Conservation (phyloP, 2,113 vertebrate species). For the Salvator merianae region DNA sequence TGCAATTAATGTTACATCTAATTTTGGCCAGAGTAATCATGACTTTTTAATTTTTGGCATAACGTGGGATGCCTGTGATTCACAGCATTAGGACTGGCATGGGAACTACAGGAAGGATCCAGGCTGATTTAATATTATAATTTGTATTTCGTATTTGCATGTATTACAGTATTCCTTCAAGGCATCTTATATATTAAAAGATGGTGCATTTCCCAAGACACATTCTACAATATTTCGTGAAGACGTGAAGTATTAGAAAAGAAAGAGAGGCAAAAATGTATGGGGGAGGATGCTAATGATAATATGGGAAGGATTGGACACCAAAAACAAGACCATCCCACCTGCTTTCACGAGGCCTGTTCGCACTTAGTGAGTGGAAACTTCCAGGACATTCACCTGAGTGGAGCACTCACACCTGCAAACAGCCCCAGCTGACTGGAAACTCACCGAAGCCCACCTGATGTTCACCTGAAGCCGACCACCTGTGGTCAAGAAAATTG, state of each 20-base stretch:
- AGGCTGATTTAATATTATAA: slow-evolving; percentile 13
- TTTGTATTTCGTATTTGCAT: not conserved
- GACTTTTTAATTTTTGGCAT: not conserved
- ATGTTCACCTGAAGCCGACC: too few species aligned
- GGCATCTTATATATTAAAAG: slow-evolving; percentile 27
- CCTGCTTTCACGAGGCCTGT: not conserved
- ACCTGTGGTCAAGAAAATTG: too few species aligned
- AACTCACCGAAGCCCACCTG: too few species aligned
- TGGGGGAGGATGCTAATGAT: too few species aligned
- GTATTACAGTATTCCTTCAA: slow-evolving; percentile 12
- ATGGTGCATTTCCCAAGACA: slow-evolving; percentile 19
- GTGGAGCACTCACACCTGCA: too few species aligned
- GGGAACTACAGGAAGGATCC: slow-evolving; percentile 8
- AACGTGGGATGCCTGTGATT: not conserved
- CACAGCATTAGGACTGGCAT: not conserved
- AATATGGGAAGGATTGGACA: too few species aligned
- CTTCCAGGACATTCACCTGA: too few species aligned
- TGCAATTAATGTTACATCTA: not conserved
- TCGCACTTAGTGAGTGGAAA: too few species aligned
- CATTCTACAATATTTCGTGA: not conserved
- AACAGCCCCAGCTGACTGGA: too few species aligned
- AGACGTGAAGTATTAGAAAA: slow-evolving; percentile 6
- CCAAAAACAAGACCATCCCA: not conserved
- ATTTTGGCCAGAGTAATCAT: not conserved
- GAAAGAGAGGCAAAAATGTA: not conserved